Evolutionary conservation across 1,140 invertebrate genomes (phyloP), one percentile per base, ranked within the genome.

Genomic region (Saccostrea glomerata): DNA sequence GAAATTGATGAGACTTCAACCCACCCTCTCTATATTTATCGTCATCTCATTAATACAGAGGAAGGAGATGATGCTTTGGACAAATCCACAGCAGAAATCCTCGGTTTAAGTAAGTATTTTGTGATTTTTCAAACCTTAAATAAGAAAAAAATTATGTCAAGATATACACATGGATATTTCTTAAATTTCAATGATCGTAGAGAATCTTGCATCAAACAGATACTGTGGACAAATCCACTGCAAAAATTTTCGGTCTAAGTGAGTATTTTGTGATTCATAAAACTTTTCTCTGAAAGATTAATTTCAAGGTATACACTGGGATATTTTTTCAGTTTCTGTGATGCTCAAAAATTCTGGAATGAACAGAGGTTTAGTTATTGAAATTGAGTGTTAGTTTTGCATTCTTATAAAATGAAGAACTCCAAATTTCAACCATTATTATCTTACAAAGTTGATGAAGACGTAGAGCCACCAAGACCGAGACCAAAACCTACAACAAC

Each of bases 1-100:
- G 92, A 93, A 89, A 82, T 93, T 60, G 90, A 92, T 54, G 89
- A 88, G 66, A 88, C 84, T 0, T 87, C 89, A 58, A 85, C 84
- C 25, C 86, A 90, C 40, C 89, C 89, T 60, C 70, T 90, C 11
- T 30, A 23, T 9, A 88, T 58, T 20, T 90, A 88, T 47, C 86
- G 84, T 36, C 86, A 86, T 85, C 58, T 89, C 15, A 85, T 85
- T 12, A 54, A 83, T 9, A 88, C 23, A 55, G 54, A 77, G n/a
- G 25, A n/a, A 9, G 83, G 84, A 4, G 60, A 91, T 40, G 20
- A 23, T 9, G 88, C 88, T 20, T 30, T 92, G 4, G 70, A 77
- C 25, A 11, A 11, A 77, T 77, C 70, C 9, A 77, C 70, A 2
- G 12, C 7, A 30, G 30, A 77, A 15, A 77, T 77, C 7, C 66